Evolutionary conservation across 2,797 vertebrate species (phyloP), one percentile per base, ranked within the genome.

Genomic region (Poecilia velifera): DNA sequence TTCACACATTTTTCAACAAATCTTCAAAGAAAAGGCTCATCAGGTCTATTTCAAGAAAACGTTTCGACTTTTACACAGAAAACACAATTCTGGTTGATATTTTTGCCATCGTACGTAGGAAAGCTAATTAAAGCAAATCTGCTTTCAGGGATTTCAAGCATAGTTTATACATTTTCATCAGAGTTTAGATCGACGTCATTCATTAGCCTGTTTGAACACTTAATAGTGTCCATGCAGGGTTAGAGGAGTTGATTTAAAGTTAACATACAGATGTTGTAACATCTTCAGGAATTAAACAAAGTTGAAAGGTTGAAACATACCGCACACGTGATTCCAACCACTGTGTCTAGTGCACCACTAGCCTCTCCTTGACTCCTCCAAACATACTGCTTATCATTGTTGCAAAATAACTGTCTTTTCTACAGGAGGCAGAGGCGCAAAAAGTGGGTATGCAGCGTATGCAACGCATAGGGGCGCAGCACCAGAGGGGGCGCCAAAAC

Each of bases 11-110:
- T 59, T 71, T 59, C 25, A 39, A 72, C 51, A 28, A 86, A 81
- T 77, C 82, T 78, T n/a, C 73, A 83, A 77, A 83, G 57, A 76
- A 66, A 41, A 25, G 36, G 3, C 1, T 64, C 6, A 64, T 62
- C 25, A 6, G 2, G 59, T 31, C 14, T 62, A 62, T 28, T 34
- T 62, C 31, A 62, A 31, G 28, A 6, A 62, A 34, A 62, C 31
- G 36, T 36, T 36, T 20, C 3, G 9, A 64, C 34, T 16, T 16
- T 36, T 36, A 36, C 2, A 36, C 16, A 64, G 6, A 36, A 64
- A 64, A 64, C 34, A 64, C 16, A 16, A 64, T 36, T 64, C 16
- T 64, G 59, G 28, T 16, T 34, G 8, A 31, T 36, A 64, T 36
- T 36, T 64, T 64, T 20, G 16, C 34, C 31, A 20, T 36, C 62